phyloP scores from a whole-genome alignment of 2,113 vertebrate species.

The Urocynchramus pylzowi region DNA sequence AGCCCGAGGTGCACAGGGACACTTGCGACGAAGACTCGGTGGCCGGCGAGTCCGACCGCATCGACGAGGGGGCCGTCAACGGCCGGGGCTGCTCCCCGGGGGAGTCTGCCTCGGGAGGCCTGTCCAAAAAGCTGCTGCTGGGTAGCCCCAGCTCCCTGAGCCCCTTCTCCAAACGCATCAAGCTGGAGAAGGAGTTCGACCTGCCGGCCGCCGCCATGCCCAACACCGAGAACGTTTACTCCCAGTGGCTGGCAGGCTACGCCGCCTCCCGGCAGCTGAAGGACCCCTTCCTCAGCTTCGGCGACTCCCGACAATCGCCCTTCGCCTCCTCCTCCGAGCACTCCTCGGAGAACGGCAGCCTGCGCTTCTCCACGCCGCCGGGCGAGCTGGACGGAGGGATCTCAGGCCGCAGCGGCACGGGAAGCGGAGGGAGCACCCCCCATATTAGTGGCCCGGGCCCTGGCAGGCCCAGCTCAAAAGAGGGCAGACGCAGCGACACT shows the following conservation, averaged over 20 bases:
- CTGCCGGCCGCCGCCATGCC: slow-evolving; percentile 94
- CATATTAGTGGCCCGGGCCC: slow-evolving; percentile 92
- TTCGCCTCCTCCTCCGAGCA: slow-evolving; percentile 98
- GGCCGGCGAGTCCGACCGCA: slow-evolving; percentile 89
- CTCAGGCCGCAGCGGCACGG: slow-evolving; percentile 95
- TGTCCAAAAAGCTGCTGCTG: slow-evolving; percentile 97
- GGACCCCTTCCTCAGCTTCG: slow-evolving; percentile 98
- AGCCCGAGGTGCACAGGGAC: slow-evolving; percentile 90
- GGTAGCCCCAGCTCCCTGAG: slow-evolving; percentile 96
- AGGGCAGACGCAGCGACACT: slow-evolving; percentile 97
- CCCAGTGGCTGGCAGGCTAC: slow-evolving; percentile 98
- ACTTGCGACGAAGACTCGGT: slow-evolving; percentile 91
- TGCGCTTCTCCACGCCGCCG: slow-evolving; percentile 97
- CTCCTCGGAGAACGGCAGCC: slow-evolving; percentile 98
- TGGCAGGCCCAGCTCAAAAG: slow-evolving; percentile 96
- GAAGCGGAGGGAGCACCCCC: slow-evolving; percentile 97
- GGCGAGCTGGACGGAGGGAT: slow-evolving; percentile 96
- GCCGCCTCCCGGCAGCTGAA: slow-evolving; percentile 98
- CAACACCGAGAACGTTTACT: slow-evolving; percentile 98
- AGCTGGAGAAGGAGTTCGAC: slow-evolving; percentile 98
- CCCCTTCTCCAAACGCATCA: slow-evolving; percentile 98
- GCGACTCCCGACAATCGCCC: slow-evolving; percentile 99
- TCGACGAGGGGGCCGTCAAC: slow-evolving; percentile 89
- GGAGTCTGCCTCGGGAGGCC: slow-evolving; percentile 91
- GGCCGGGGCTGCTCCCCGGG: slow-evolving; percentile 94